Evolutionary conservation across 2,113 vertebrate species (phyloP), one percentile per base, ranked within the genome.

Genomic region (Promerops cafer): DNA sequence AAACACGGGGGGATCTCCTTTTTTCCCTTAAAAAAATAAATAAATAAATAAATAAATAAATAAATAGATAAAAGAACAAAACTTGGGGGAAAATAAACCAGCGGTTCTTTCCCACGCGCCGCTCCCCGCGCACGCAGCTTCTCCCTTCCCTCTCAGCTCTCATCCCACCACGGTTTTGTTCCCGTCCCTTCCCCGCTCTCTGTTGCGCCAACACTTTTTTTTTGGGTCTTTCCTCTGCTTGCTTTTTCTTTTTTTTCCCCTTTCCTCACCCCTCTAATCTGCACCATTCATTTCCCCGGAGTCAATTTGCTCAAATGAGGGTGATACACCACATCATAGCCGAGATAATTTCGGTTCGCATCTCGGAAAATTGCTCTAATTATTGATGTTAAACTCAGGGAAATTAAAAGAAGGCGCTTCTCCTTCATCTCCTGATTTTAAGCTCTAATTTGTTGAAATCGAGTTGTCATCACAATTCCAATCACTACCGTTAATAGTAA

Each of bases 401-500:
- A 98, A 99, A 99, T 98, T 98, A 98, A 98, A 99, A 99, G 98
- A 98, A 98, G 98, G 97, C 97, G 98, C 98, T 99, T 98, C 98
- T 98, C 98, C 97, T 98, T 98, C 98, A 97, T 99, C 99, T 99
- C 98, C 98, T 60, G 97, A 97, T 98, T 98, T 98, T 99, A 98
- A 98, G 98, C 98, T 97, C 98, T 99, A 99, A 99, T 99, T 99
- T 99, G 98, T 98, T 98, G 98, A 99, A 99, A 98, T 98, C 98
- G 98, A 99, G 99, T 99, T 98, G 97, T 98, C 99, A 98, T 98
- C 99, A 99, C 99, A 99, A 99, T 99, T 99, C 98, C 98, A 99
- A 99, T 99, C 99, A 99, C 97, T 96, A 85, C 97, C 95, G 96
- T 98, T 99, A 99, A 99, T 99, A 98, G 98, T 98, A 98, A 98